These are phyloP conservation scores for Hyalella azteca DNA, from an alignment of 2,888 invertebrate species.

Conservation along the genomic window DNA sequence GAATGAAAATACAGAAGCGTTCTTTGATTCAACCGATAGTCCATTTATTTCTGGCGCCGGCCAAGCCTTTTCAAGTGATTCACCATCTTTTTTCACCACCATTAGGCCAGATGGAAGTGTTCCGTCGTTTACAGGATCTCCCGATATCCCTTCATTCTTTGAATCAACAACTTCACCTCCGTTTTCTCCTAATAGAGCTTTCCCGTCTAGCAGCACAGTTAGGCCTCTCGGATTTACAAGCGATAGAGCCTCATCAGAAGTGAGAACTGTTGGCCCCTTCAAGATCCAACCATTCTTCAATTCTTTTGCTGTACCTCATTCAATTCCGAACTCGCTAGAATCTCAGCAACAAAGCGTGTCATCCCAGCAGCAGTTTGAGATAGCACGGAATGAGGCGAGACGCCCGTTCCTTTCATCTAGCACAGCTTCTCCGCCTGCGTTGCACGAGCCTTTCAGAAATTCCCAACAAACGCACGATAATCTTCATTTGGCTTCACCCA, in stretches of 20 bases:
- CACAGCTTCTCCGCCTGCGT: conserved; percentile 31
- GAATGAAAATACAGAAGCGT: not conserved
- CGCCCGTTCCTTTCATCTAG: conserved; percentile 40
- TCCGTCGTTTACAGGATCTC: not conserved
- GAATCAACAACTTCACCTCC: not conserved
- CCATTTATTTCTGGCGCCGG: not conserved
- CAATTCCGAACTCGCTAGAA: not conserved
- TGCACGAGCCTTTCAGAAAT: no score
- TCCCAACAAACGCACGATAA: no score
- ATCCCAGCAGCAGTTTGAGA: not conserved
- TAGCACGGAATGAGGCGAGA: not conserved
- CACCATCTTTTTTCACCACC: not conserved
- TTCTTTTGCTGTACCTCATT: not conserved
- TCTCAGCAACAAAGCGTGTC: not conserved
- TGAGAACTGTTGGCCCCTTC: conserved; percentile 19
- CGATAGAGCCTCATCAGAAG: conserved; percentile 8
- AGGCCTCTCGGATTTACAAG: not conserved
- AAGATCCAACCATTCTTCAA: conserved; percentile 11
- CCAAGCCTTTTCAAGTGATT: not conserved
- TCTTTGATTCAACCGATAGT: not conserved
- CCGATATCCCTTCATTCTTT: not conserved
- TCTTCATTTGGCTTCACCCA: not conserved
- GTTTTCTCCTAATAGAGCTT: not conserved
- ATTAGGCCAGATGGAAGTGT: not conserved
- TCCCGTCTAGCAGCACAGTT: not conserved